These are phyloP conservation scores for Thumatha senex DNA, from an alignment of 2,888 invertebrate species.

Conservation along the genomic window DNA sequence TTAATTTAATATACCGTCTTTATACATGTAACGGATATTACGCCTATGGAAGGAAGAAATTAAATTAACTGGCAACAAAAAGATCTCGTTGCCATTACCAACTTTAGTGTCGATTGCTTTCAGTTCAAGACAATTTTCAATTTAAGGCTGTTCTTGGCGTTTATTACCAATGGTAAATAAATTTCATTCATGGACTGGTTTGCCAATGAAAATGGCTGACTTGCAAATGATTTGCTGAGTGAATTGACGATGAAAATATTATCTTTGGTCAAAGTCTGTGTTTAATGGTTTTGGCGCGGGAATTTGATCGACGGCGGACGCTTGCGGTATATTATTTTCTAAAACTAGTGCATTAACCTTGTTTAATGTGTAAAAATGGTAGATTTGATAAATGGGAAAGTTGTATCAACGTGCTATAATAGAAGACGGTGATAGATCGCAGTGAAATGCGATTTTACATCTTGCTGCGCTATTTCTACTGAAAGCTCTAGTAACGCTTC, in stretches of 20 bases:
- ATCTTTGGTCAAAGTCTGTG: no score
- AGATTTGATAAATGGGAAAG: no score
- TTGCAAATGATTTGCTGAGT: neutral
- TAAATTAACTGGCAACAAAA: neutral
- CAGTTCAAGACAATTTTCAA: neutral
- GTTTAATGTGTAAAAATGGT: no score
- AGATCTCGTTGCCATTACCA: neutral
- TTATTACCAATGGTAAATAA: neutral
- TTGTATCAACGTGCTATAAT: no score
- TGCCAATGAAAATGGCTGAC: neutral
- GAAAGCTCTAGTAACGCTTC: no score
- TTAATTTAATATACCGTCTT: neutral
- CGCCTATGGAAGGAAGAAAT: constrained; percentile 41
- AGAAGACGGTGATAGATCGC: no score
- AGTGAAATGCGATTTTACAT: no score
- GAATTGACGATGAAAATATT: neutral
- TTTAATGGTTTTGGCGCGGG: no score
- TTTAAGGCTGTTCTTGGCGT: neutral
- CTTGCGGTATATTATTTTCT: no score
- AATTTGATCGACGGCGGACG: no score
- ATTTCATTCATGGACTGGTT: neutral
- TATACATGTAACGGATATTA: neutral
- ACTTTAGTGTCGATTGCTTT: neutral
- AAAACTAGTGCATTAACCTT: no score
- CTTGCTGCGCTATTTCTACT: no score